A percentile compares a stretch with the other conserved stretches of the same genome.
These are phyloP conservation scores for Drosophila tropicalis DNA, from an alignment of 1,140 invertebrate genomes.

Conservation along the genomic window DNA sequence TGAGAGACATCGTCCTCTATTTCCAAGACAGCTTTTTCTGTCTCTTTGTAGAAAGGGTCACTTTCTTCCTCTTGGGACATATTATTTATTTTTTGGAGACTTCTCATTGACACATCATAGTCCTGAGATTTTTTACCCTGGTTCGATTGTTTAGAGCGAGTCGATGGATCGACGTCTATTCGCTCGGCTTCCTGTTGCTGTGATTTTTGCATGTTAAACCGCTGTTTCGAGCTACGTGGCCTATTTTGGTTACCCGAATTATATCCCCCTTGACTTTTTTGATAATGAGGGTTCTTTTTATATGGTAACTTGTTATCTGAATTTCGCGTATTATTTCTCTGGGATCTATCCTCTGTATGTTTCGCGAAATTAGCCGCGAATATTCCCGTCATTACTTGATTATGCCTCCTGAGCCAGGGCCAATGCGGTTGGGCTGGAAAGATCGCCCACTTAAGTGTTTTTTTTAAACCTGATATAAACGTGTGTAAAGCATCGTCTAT, in stretches of 20 bases:
- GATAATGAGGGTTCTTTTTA: constrained; percentile 21
- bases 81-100: constrained; percentile 12
- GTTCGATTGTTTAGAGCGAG: constrained; percentile 16
- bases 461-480: no score
- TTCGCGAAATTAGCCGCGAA: constrained; percentile 26
- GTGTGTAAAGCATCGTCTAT: no score
- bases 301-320: constrained; percentile 1
- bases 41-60: not conserved
- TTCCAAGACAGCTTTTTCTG: not conserved
- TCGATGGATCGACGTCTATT: constrained; percentile 28
- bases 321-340: constrained; percentile 9
- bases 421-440: constrained; percentile 21
- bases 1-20: constrained; percentile 14
- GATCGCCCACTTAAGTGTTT: not conserved
- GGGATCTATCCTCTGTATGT: constrained; percentile 18
- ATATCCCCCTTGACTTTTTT: not conserved
- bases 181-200: constrained; percentile 23
- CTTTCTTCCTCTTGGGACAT: not conserved
- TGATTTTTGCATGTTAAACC: constrained; percentile 7
- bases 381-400: constrained; percentile 18
- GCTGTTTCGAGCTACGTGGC: constrained; percentile 12
- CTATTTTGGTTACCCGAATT: not conserved
- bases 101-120: constrained; percentile 11
- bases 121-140: constrained; percentile 17
- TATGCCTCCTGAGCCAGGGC: constrained; percentile 16